These are phyloP conservation scores for Xanthia togata DNA, from an alignment of 2,888 invertebrate genomes.

Conservation along the genomic window DNA sequence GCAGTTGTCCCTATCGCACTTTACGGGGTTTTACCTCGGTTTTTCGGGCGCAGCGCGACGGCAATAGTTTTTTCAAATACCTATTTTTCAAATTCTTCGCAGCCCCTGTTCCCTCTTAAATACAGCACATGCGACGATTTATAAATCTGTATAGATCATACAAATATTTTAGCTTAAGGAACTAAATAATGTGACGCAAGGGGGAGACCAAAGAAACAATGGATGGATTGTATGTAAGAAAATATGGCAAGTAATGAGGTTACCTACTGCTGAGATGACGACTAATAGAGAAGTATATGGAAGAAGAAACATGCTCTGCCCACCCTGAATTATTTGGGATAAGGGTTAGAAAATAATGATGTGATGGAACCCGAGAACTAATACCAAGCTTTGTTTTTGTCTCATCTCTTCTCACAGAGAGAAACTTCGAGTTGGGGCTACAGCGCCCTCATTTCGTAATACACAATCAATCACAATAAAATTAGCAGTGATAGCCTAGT, in stretches of 20 bases:
- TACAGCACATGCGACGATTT: neutral
- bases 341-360: neutral
- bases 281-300: neutral
- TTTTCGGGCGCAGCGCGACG: too few relatives aligned
- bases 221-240: neutral
- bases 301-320: neutral
- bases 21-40: too few relatives aligned
- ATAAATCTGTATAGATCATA: too few relatives aligned
- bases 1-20: too few relatives aligned
- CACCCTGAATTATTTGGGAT: neutral
- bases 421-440: too few relatives aligned
- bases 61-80: too few relatives aligned
- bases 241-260: neutral
- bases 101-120: too few relatives aligned
- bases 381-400: neutral
- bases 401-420: neutral
- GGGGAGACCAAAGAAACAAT: neutral
- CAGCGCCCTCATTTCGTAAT: too few relatives aligned
- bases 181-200: neutral
- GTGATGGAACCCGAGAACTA: neutral
- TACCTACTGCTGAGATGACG: neutral
- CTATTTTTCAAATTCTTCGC: too few relatives aligned
- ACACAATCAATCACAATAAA: too few relatives aligned
- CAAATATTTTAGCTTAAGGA: neutral
- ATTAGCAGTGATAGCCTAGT: too few relatives aligned